These are phyloP conservation scores for Lophius americanus DNA, from an alignment of 2,797 vertebrate genomes.

Conservation along the genomic window DNA sequence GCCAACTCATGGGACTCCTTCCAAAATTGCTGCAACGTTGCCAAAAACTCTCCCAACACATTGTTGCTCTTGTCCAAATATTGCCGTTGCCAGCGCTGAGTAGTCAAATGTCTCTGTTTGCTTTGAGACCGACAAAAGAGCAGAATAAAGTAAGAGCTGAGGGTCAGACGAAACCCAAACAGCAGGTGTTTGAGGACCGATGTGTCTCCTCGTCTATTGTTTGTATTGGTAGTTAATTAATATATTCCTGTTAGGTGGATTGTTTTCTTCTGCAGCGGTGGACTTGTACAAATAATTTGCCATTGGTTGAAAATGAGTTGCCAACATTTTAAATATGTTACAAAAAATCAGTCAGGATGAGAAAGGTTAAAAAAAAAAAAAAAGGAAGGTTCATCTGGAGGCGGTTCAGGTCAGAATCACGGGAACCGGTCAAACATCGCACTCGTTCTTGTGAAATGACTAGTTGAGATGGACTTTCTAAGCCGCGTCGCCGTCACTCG, in stretches of 20 bases:
- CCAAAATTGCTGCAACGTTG: no score
- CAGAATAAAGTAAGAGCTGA: no score
- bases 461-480: background rate
- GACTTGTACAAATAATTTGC: constrained; percentile 41
- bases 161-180: constrained; percentile 2
- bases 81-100: no score
- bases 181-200: constrained; percentile 15
- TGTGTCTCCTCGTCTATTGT: constrained; percentile 29
- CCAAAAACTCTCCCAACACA: no score
- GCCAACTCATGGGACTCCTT: no score
- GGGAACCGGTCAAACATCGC: no score
- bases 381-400: background rate
- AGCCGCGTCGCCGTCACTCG: constrained; percentile 10
- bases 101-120: no score
- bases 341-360: constrained; percentile 34
- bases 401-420: constrained; percentile 12
- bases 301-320: constrained; percentile 47
- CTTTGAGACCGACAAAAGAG: no score
- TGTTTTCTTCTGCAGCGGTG: constrained; percentile 3
- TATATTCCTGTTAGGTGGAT: constrained; percentile 47
- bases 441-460: background rate
- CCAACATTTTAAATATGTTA: constrained; percentile 68
- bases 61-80: no score
- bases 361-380: constrained; percentile 18
- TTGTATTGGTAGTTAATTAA: constrained; percentile 39